Evolutionary conservation across 2,797 vertebrate genomes (phyloP).

Genomic region (Chiroxiphia lanceolata): DNA sequence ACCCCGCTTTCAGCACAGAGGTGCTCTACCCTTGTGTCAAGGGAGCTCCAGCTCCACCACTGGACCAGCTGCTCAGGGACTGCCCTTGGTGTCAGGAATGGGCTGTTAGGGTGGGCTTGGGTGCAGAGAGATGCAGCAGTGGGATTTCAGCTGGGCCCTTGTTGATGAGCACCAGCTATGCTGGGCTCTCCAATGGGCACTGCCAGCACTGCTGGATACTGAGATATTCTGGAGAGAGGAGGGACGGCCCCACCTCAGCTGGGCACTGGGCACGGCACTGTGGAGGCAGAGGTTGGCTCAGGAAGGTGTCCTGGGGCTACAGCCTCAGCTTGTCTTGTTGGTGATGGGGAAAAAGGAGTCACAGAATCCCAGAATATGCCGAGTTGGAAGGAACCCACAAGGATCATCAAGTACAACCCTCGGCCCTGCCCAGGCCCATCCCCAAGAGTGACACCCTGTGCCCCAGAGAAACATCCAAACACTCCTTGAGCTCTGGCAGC

Average conservation of each 20-base stretch:
- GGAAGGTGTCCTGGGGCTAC: neutral
- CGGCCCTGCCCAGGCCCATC: neutral
- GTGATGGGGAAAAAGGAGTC: neutral
- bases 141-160: too few relatives aligned
- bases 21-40: neutral
- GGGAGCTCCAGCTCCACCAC: neutral
- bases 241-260: neutral
- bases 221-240: rapidly evolving
- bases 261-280: neutral
- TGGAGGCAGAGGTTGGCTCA: rapidly evolving
- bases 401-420: neutral
- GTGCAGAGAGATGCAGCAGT: neutral
- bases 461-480: neutral
- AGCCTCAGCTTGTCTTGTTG: neutral
- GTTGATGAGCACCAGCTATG: neutral
- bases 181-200: rapidly evolving
- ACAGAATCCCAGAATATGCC: neutral
- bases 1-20: neutral
- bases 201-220: neutral
- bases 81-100: rapidly evolving
- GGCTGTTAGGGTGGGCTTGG: rapidly evolving
- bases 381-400: neutral
- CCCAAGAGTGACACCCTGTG: neutral
- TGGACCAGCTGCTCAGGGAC: rapidly evolving
- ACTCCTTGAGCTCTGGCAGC: neutral